Conservation (phyloP, 2,113 vertebrate species). For the Pheucticus melanocephalus region DNA sequence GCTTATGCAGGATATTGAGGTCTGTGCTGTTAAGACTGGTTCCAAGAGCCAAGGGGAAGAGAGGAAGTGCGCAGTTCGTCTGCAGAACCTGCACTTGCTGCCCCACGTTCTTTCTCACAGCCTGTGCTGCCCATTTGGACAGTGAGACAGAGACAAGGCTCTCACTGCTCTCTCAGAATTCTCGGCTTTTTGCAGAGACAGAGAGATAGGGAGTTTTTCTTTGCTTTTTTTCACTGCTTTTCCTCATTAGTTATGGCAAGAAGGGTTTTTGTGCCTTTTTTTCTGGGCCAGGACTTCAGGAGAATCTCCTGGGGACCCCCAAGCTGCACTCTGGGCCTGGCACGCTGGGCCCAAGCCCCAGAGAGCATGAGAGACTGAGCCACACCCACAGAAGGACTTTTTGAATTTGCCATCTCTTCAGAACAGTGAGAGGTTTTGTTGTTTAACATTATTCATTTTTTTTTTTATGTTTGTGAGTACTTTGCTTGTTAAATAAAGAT, state of each 20-base stretch:
- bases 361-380: background rate
- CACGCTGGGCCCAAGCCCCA: fast-evolving
- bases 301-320: background rate
- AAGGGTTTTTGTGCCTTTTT: background rate
- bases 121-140: background rate
- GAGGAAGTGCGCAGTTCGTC: fast-evolving
- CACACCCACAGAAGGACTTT: no score
- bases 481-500: background rate
- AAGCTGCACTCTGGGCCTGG: fast-evolving
- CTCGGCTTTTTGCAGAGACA: background rate
- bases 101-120: fast-evolving
- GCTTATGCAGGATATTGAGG: background rate
- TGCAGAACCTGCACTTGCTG: background rate
- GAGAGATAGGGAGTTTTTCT: background rate
- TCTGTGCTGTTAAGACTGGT: background rate
- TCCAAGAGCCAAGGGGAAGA: fast-evolving
- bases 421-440: fast-evolving
- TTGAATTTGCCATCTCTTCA: background rate
- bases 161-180: fast-evolving
- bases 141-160: fast-evolving
- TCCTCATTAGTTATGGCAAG: fast-evolving
- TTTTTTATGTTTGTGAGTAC: background rate
- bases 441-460: background rate
- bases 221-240: background rate
- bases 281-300: background rate